phyloP scores from a whole-genome alignment of 2,888 invertebrate species.

The Physocephala rufipes region DNA sequence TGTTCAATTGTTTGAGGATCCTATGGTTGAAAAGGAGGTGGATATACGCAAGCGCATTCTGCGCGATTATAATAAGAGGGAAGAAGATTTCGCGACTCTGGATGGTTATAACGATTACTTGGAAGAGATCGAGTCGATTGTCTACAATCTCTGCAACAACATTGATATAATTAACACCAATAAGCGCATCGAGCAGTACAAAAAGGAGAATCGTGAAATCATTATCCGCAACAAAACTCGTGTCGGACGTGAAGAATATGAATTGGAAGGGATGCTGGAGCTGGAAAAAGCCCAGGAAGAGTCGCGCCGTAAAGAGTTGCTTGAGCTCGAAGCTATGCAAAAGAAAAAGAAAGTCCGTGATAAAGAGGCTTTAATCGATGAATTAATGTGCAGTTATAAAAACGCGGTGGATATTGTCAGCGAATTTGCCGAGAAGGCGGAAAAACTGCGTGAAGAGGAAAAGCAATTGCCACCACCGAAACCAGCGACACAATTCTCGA shows the following conservation, averaged over 20 bases:
- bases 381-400: slow-evolving; percentile 91
- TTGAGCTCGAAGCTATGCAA: slow-evolving; percentile 72
- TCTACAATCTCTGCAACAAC: slow-evolving; percentile 90
- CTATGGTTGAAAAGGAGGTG: slow-evolving; percentile 96
- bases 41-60: slow-evolving; percentile 90
- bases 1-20: slow-evolving; percentile 95
- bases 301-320: slow-evolving; percentile 75
- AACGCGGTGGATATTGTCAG: slow-evolving; percentile 89
- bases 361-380: slow-evolving; percentile 93
- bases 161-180: slow-evolving; percentile 89
- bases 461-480: slow-evolving; percentile 62
- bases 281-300: slow-evolving; percentile 82
- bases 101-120: slow-evolving; percentile 95
- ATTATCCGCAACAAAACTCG: slow-evolving; percentile 83
- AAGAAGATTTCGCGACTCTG: slow-evolving; percentile 87
- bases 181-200: slow-evolving; percentile 89
- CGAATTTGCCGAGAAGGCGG: slow-evolving; percentile 77
- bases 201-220: slow-evolving; percentile 86
- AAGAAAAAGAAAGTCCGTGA: slow-evolving; percentile 85
- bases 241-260: slow-evolving; percentile 82
- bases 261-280: slow-evolving; percentile 85
- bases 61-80: slow-evolving; percentile 92
- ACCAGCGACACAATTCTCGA: slow-evolving; percentile 79
- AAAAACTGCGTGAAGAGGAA: slow-evolving; percentile 74
- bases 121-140: slow-evolving; percentile 91